phyloP scores from a whole-genome alignment of 1,140 invertebrate genomes.

The Octopus bimaculoides region DNA sequence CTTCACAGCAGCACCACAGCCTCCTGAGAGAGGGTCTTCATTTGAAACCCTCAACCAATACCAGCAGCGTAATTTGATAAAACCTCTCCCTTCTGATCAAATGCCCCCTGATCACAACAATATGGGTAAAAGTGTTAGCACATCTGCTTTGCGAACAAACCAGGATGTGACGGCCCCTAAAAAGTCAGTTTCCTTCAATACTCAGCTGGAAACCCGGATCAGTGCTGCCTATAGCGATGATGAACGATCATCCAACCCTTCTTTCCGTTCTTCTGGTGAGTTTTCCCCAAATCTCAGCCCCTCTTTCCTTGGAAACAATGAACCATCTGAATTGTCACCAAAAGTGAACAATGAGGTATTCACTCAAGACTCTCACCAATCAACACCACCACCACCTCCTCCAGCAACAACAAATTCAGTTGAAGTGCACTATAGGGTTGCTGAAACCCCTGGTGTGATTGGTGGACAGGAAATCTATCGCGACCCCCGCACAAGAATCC shows the following conservation, averaged over 20 bases:
- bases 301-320: slow-evolving; percentile 23
- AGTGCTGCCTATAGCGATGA: slow-evolving; percentile 30
- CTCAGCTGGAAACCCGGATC: slow-evolving; percentile 42
- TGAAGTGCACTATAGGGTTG: slow-evolving; percentile 32
- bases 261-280: slow-evolving; percentile 12
- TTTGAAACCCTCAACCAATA: slow-evolving; percentile 25
- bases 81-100: not conserved
- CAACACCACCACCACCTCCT: slow-evolving; percentile 18
- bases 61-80: not conserved
- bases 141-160: slow-evolving; percentile 22
- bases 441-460: slow-evolving; percentile 48
- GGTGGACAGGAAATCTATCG: slow-evolving; percentile 59
- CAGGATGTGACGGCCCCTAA: slow-evolving; percentile 33
- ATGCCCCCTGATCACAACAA: not conserved
- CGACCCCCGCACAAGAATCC: slow-evolving; percentile 56
- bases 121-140: slow-evolving; percentile 1
- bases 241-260: slow-evolving; percentile 19
- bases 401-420: slow-evolving; percentile 22
- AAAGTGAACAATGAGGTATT: slow-evolving; percentile 19
- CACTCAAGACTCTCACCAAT: slow-evolving; percentile 18
- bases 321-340: slow-evolving; percentile 21
- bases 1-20: slow-evolving; percentile 34
- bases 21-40: slow-evolving; percentile 43
- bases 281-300: slow-evolving; percentile 19
- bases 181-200: slow-evolving; percentile 55